phyloP scores from a whole-genome alignment of 1,140 invertebrate genomes.

The Cydia splendana region DNA sequence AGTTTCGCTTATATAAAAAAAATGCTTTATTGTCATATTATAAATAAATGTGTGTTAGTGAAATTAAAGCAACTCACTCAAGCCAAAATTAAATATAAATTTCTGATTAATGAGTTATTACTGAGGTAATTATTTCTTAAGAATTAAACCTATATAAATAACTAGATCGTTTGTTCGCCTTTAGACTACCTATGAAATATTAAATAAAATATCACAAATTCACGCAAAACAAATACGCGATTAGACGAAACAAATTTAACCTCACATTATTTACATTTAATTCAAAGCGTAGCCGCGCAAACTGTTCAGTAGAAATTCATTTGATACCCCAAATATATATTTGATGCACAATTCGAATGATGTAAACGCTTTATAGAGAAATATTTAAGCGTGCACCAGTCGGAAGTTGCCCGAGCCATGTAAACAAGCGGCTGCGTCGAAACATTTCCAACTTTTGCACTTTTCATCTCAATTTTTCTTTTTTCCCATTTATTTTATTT shows the following conservation, averaged over 20 bases:
- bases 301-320: constrained; percentile 14
- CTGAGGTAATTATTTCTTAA: background rate
- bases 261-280: background rate
- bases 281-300: background rate
- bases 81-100: too few relatives aligned
- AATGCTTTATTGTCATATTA: too few relatives aligned
- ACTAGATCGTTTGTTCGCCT: too few relatives aligned
- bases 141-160: too few relatives aligned
- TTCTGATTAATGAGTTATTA: too few relatives aligned
- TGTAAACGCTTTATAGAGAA: constrained; percentile 47
- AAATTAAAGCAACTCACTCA: too few relatives aligned
- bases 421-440: constrained; percentile 46
- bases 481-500: constrained; percentile 26
- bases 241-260: too few relatives aligned
- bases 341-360: constrained; percentile 40
- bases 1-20: too few relatives aligned
- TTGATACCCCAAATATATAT: constrained; percentile 7
- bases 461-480: constrained; percentile 30
- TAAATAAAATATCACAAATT: too few relatives aligned
- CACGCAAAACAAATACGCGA: too few relatives aligned
- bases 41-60: too few relatives aligned
- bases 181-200: too few relatives aligned
- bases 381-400: constrained; percentile 49
- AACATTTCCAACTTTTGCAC: constrained; percentile 43
- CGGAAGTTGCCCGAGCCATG: constrained; percentile 47